A percentile compares a stretch with the other conserved stretches of the same genome.
Evolutionary conservation across 2,888 invertebrate genomes (phyloP).

Genomic region (Pyrgus malvae): DNA sequence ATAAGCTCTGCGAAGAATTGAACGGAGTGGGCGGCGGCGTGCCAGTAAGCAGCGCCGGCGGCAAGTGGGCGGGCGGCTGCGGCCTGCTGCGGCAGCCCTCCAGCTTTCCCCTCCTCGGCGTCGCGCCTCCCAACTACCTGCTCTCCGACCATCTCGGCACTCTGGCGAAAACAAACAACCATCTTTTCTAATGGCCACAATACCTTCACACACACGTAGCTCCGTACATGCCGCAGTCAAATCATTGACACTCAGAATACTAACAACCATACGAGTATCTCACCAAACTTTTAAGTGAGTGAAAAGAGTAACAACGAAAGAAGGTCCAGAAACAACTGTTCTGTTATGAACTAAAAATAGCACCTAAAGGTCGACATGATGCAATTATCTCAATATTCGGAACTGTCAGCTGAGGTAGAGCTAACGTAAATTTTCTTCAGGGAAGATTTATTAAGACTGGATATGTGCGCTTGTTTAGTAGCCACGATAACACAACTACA

Average conservation of each 20-base stretch:
- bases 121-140: constrained; percentile 82
- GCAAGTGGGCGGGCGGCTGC: constrained; percentile 84
- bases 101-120: constrained; percentile 82
- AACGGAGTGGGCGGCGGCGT: constrained; percentile 64
- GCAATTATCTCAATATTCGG: no score
- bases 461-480: no score
- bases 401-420: no score
- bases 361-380: no score
- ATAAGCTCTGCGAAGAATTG: constrained; percentile 72
- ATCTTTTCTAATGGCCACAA: constrained; percentile 82
- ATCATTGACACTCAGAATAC: background rate
- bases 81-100: constrained; percentile 83
- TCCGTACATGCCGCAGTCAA: background rate
- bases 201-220: constrained; percentile 33
- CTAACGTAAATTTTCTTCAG: no score
- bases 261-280: no score
- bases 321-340: no score
- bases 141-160: constrained; percentile 84
- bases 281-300: no score
- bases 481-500: no score
- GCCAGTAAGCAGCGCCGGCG: constrained; percentile 62
- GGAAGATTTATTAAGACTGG: no score
- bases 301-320: no score
- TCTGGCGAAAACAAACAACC: constrained; percentile 83
- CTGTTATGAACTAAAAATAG: no score